Conservation (phyloP, 2,113 vertebrate genomes). For the Nansenia antarctica region DNA sequence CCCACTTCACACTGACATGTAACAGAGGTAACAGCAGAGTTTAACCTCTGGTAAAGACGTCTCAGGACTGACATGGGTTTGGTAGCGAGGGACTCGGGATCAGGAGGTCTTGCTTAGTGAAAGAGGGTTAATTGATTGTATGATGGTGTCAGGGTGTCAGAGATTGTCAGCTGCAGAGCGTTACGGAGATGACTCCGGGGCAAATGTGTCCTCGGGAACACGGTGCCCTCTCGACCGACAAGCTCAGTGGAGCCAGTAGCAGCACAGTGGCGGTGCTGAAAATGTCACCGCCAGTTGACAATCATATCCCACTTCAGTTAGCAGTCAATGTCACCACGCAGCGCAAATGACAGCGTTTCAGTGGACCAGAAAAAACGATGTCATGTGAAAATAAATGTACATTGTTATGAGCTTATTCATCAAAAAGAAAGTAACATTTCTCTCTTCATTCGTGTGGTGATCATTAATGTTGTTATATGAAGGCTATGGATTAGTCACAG, state of each 20-base stretch:
- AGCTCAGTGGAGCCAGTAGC: constrained; percentile 59
- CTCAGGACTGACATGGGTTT: constrained; percentile 20
- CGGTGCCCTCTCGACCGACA: constrained; percentile 59
- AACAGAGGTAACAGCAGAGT: constrained; percentile 27
- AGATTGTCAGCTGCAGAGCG: constrained; percentile 32
- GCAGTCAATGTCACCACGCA: constrained; percentile 65
- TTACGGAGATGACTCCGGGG: constrained; percentile 70
- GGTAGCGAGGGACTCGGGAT: constrained; percentile 10
- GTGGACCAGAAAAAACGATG: constrained; percentile 46
- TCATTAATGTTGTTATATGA: constrained; percentile 24
- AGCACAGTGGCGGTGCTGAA: constrained; percentile 67
- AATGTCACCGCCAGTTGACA: constrained; percentile 67
- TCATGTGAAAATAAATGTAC: constrained; percentile 46
- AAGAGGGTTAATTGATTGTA: constrained; percentile 72
- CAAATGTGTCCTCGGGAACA: constrained; percentile 64
- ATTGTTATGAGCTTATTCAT: constrained; percentile 17
- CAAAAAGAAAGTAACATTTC: constrained; percentile 28
- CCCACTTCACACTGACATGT: constrained; percentile 71
- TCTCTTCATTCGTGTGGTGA: constrained; percentile 38
- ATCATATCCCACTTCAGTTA: constrained; percentile 67
- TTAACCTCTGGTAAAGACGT: constrained; percentile 46
- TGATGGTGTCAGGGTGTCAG: constrained; percentile 62
- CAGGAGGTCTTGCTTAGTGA: constrained; percentile 44
- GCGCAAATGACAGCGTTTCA: constrained; percentile 62
- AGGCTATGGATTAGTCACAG: constrained; percentile 6